Evolutionary conservation across 2,797 vertebrate species (phyloP).

Genomic region (Nyctalus aviator): DNA sequence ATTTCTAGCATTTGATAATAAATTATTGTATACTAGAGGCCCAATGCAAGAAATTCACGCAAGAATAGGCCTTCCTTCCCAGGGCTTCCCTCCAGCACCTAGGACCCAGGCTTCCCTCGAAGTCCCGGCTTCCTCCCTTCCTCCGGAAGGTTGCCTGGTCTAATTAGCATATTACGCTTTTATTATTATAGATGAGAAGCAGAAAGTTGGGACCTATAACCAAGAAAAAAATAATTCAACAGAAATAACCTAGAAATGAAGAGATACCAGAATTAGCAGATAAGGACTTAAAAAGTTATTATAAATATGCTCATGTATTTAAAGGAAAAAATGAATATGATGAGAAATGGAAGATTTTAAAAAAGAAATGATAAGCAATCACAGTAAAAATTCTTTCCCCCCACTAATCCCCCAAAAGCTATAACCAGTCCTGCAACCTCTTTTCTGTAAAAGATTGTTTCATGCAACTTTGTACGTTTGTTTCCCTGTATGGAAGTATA

Average conservation of each 20-base stretch:
- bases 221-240: background rate
- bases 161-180: no score
- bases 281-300: background rate
- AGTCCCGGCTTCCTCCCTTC: no score
- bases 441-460: background rate
- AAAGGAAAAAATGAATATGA: background rate
- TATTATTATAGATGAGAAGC: background rate
- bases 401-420: background rate
- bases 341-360: background rate
- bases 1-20: background rate
- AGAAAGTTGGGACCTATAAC: background rate
- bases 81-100: no score
- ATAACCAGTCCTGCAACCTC: background rate
- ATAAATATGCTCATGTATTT: background rate
- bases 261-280: background rate
- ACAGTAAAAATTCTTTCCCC: background rate
- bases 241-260: conserved; percentile 20
- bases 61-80: no score
- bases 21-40: background rate
- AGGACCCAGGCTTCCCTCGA: no score
- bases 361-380: background rate
- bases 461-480: background rate
- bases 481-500: background rate
- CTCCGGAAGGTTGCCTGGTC: no score
- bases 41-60: accelerated